A percentile compares a stretch with the other conserved stretches of the same genome.
Evolutionary conservation across 2,113 vertebrate genomes (phyloP).

Genomic region (Cebidichthys violaceus): DNA sequence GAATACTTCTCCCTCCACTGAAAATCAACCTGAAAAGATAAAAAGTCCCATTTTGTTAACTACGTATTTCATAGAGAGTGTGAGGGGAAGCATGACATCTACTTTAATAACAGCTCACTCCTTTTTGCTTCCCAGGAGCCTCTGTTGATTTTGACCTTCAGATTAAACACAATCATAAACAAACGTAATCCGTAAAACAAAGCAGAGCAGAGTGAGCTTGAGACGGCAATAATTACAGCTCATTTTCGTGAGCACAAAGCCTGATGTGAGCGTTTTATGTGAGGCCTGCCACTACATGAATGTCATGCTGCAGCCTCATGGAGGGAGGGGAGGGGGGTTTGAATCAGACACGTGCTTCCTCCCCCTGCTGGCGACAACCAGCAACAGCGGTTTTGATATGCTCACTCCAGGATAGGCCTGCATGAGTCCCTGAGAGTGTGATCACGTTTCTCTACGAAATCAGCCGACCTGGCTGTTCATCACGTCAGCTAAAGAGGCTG

Average conservation of each 20-base stretch:
- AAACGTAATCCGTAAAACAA: background rate
- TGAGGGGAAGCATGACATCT: background rate
- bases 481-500: background rate
- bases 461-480: background rate
- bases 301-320: slow-evolving; percentile 20
- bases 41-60: background rate
- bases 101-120: background rate
- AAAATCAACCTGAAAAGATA: background rate
- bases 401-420: slow-evolving; percentile 1
- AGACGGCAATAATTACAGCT: background rate
- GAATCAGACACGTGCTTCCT: slow-evolving; percentile 48
- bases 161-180: background rate
- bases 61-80: background rate
- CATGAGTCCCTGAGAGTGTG: slow-evolving; percentile 5
- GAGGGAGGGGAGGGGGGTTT: background rate
- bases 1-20: background rate
- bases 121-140: background rate
- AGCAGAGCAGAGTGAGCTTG: background rate
- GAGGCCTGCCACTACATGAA: slow-evolving; percentile 38
- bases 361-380: slow-evolving; percentile 55
- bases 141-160: slow-evolving; percentile 2
- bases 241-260: background rate
- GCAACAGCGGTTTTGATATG: background rate
- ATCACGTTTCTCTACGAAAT: slow-evolving; percentile 30
- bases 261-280: background rate